These are phyloP conservation scores for Mungos mungo DNA, from an alignment of 2,113 vertebrate species.

Conservation along the genomic window DNA sequence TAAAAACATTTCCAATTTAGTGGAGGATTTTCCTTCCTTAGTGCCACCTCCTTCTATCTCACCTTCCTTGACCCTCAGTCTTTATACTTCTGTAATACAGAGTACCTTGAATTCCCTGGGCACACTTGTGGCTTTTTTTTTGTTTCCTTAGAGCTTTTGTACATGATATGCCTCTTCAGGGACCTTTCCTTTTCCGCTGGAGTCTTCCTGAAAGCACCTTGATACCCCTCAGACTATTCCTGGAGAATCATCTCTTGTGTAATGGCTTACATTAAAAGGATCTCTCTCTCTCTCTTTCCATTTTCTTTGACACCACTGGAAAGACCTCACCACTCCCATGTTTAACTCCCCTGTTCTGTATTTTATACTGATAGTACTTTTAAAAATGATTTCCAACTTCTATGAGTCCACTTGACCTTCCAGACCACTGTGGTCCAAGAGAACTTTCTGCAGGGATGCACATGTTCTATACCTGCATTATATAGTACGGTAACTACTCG, in stretches of 20 bases:
- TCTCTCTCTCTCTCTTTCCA: neutral
- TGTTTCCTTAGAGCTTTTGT: neutral
- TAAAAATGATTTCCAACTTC: neutral
- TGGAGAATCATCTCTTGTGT: neutral
- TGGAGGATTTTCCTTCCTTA: neutral
- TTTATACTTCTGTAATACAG: neutral
- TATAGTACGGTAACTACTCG: neutral
- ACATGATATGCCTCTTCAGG: accelerated
- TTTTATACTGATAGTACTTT: neutral
- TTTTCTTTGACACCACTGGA: neutral
- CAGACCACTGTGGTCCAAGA: neutral
- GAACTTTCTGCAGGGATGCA: neutral
- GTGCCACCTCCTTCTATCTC: neutral
- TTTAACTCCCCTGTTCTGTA: neutral
- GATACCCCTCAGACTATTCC: neutral
- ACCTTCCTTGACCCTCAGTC: neutral
- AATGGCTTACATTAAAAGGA: neutral
- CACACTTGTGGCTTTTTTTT: neutral
- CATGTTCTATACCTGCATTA: neutral
- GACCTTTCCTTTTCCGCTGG: neutral
- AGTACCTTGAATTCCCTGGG: neutral
- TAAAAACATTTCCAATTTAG: neutral
- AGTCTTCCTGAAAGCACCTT: neutral
- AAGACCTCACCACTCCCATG: neutral
- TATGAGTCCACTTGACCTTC: neutral